Evolutionary conservation across 2,888 invertebrate species (phyloP).

Genomic region (Lasioglossum vierecki): DNA sequence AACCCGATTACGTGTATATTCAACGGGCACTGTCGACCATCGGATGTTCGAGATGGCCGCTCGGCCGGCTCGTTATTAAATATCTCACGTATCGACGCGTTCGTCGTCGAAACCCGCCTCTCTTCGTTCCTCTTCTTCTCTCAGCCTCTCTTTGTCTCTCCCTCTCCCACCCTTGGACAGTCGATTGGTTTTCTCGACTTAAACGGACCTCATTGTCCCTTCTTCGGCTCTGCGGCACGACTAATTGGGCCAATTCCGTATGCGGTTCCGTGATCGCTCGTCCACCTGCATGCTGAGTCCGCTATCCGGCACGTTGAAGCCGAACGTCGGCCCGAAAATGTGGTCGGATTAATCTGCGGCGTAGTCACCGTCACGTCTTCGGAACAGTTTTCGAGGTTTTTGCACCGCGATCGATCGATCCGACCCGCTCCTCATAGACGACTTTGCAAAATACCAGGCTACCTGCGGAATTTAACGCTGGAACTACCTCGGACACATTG

Average conservation of each 20-base stretch:
- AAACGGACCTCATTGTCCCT: background rate
- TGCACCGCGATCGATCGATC: background rate
- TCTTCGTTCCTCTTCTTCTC: background rate
- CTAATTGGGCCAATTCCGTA: conserved; percentile 21
- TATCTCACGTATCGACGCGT: conserved; percentile 38
- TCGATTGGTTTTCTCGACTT: conserved; percentile 41
- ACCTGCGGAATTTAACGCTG: background rate
- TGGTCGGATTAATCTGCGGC: conserved; percentile 1
- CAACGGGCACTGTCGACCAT: conserved; percentile 4
- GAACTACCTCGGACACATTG: background rate
- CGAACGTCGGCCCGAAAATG: background rate
- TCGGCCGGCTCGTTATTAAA: conserved; percentile 36
- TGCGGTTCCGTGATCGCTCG: background rate
- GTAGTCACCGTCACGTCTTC: background rate
- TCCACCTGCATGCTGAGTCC: background rate
- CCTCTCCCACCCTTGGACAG: background rate
- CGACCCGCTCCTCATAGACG: background rate
- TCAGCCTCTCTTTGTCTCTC: background rate
- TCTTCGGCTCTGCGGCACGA: background rate
- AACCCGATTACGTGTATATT: conserved; percentile 38
- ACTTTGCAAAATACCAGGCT: background rate
- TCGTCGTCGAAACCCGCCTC: background rate
- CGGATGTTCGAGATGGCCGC: conserved; percentile 6
- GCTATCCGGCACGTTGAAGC: conserved; percentile 1
- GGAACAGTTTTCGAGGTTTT: background rate